Conservation (phyloP, 2,888 invertebrate genomes). For the Chrysotoxum bicinctum region DNA sequence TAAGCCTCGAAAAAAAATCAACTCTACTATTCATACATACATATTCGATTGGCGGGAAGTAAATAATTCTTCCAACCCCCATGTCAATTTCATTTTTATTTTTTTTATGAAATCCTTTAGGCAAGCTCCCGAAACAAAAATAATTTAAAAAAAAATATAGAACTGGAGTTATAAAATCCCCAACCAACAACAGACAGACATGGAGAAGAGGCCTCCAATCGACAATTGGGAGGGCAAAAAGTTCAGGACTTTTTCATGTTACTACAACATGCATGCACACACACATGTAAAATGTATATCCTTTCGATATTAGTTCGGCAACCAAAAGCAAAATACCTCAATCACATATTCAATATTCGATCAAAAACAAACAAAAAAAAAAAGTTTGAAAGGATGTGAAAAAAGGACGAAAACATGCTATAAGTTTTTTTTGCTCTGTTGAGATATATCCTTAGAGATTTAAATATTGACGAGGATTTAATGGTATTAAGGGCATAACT, state of each 20-base stretch:
- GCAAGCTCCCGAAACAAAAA: background rate
- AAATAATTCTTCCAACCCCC: background rate
- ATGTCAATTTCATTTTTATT: background rate
- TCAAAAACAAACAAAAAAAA: background rate
- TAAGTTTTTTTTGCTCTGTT: background rate
- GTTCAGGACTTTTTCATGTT: background rate
- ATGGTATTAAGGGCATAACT: conserved; percentile 57
- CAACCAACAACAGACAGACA: background rate
- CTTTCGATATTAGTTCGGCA: conserved; percentile 45
- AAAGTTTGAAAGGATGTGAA: background rate
- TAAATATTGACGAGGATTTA: conserved; percentile 64
- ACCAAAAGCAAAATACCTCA: conserved; percentile 48
- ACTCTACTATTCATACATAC: conserved; percentile 21
- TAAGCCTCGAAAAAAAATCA: background rate
- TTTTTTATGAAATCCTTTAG: background rate
- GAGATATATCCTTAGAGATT: conserved; percentile 44
- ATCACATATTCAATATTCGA: conserved; percentile 58
- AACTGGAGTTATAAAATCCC: conserved; percentile 16
- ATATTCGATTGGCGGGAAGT: conserved; percentile 24
- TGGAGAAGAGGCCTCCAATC: background rate
- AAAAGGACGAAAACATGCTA: background rate
- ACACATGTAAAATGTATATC: conserved; percentile 19
- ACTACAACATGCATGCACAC: background rate
- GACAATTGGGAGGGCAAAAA: background rate
- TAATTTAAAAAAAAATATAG: background rate